phyloP scores from a whole-genome alignment of 2,113 vertebrate genomes.

The Silurus asotus region DNA sequence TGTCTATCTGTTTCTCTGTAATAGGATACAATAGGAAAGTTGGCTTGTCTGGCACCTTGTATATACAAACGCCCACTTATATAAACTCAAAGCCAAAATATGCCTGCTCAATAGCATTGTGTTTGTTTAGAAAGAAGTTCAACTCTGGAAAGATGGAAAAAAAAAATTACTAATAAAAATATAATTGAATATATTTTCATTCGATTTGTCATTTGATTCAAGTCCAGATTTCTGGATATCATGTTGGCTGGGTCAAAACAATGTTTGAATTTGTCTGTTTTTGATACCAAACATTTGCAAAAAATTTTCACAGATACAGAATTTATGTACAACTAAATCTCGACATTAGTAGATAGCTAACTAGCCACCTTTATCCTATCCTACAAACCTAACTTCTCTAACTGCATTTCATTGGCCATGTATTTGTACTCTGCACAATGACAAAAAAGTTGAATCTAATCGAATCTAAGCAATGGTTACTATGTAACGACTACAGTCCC shows the following conservation, averaged over 20 bases:
- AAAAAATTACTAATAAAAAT: neutral
- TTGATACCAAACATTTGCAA: neutral
- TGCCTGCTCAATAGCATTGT: neutral
- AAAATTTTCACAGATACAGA: neutral
- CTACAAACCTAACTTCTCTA: neutral
- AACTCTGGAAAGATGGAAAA: neutral
- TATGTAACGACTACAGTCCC: neutral
- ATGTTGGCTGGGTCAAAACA: neutral
- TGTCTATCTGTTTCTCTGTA: constrained; percentile 23
- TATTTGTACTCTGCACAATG: too few species aligned
- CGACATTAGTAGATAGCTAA: neutral
- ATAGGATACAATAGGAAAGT: neutral
- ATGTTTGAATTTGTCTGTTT: neutral
- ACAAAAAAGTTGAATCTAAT: too few species aligned
- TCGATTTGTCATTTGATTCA: neutral
- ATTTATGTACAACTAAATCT: neutral
- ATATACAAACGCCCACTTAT: neutral
- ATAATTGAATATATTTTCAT: neutral
- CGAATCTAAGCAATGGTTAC: neutral
- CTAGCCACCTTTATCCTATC: neutral
- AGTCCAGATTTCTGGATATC: neutral
- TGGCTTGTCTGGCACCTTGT: neutral
- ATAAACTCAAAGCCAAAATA: neutral
- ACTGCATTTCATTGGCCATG: too few species aligned
- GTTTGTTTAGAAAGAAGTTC: neutral